Percentiles rank a stretch among this genome's conserved stretches.
phyloP scores from a whole-genome alignment of 1,140 invertebrate species.

The Hylaeus volcanicus region DNA sequence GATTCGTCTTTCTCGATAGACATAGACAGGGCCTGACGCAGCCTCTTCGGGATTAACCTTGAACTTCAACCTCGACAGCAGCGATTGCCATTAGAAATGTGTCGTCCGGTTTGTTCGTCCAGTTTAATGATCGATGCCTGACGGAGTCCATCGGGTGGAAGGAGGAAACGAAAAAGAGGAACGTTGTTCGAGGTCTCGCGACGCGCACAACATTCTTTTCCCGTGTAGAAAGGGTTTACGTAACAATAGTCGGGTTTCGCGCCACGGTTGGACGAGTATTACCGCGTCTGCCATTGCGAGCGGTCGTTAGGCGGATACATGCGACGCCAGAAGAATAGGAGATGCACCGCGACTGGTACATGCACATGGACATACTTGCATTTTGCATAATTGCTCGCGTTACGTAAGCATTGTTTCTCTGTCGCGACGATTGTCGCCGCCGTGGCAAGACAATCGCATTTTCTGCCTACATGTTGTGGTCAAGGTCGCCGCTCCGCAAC shows the following conservation, averaged over 20 bases:
- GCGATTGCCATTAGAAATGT: slow-evolving; percentile 29
- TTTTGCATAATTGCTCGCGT: slow-evolving; percentile 55
- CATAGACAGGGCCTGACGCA: slow-evolving; percentile 41
- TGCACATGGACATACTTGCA: slow-evolving; percentile 44
- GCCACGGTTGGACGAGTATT: not conserved
- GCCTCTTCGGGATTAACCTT: slow-evolving; percentile 61
- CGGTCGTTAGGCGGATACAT: slow-evolving; percentile 2
- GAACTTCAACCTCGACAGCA: slow-evolving; percentile 60
- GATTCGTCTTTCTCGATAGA: slow-evolving; percentile 56
- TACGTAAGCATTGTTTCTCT: slow-evolving; percentile 58
- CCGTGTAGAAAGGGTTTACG: not conserved
- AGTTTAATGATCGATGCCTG: slow-evolving; percentile 30
- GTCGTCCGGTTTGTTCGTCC: slow-evolving; percentile 4
- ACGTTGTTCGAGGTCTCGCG: not conserved
- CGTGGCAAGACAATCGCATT: slow-evolving; percentile 56
- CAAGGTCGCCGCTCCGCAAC: slow-evolving; percentile 48
- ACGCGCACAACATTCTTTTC: not conserved
- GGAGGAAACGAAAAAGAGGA: not conserved
- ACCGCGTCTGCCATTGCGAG: not conserved
- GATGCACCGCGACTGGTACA: slow-evolving; percentile 27
- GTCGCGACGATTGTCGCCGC: slow-evolving; percentile 33
- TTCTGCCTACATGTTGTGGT: slow-evolving; percentile 58
- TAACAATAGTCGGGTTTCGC: slow-evolving; percentile 12
- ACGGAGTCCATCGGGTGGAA: not conserved
- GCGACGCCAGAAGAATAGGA: slow-evolving; percentile 21